Evolutionary conservation across 1,140 invertebrate species (phyloP), one percentile per base, ranked within the genome.

Genomic region (Thaumatotibia leucotreta): DNA sequence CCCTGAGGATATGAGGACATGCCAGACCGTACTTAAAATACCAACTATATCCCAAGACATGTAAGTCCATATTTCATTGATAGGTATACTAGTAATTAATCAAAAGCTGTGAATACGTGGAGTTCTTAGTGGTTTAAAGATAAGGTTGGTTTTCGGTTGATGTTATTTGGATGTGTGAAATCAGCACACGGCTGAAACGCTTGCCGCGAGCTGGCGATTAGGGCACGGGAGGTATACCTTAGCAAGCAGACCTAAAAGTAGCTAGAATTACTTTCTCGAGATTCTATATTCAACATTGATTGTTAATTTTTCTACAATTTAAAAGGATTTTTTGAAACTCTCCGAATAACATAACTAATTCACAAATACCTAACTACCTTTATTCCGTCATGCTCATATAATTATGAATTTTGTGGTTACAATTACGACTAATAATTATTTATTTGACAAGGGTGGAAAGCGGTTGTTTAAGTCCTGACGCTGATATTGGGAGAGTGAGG

Each of bases 191-290:
- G 73, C 65, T 75, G 72, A 69, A 76, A 70, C 68, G 66, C 66
- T 83, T 72, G 77, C 77, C 76, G 63, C 75, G 70, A 79, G 79
- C 76, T 74, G 64, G 67, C 74, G 75, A 79, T 83, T 83, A 80
- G 69, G 74, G 67, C 61, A 24, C 61, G 61, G 63, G 69, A 68
- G 69, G 32, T 65, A 64, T 63, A 63, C 65, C 9, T 49, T 27
- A 29, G 29, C 3, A 50, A 20, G 14, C 22, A 49, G 63, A 52
- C 33, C 8, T 45, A n/a, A n/a, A n/a, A n/a, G n/a, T n/a, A n/a
- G n/a, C n/a, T n/a, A n/a, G n/a, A n/a, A n/a, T n/a, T n/a, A n/a
- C n/a, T n/a, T n/a, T n/a, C n/a, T n/a, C n/a, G n/a, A n/a, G n/a
- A n/a, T n/a, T n/a, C n/a, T n/a, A n/a, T n/a, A n/a, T n/a, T n/a